These are phyloP conservation scores for Atta texana DNA, from an alignment of 1,140 invertebrate genomes.

Conservation along the genomic window DNA sequence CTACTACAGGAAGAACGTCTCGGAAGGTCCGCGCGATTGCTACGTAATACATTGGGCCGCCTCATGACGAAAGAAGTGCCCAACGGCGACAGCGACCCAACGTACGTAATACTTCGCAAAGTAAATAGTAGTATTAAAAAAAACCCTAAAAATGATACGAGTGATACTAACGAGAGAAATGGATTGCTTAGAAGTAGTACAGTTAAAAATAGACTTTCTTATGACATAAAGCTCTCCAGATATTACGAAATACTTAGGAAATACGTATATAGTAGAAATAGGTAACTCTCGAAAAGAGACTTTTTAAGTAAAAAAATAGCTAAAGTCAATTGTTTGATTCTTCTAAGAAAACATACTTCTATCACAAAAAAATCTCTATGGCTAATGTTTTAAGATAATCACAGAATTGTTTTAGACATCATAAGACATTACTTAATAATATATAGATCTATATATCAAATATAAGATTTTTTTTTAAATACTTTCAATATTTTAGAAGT, in stretches of 20 bases:
- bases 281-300: background rate
- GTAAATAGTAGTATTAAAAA: constrained; percentile 13
- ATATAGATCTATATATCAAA: background rate
- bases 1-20: constrained; percentile 11
- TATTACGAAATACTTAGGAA: background rate
- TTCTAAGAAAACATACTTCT: background rate
- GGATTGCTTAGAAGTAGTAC: background rate
- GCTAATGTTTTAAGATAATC: too few species aligned
- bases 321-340: background rate
- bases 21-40: constrained; percentile 49
- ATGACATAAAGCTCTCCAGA: background rate
- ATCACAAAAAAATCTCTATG: background rate
- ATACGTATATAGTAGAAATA: background rate
- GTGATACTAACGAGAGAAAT: background rate
- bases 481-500: background rate
- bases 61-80: constrained; percentile 20
- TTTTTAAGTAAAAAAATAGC: too few species aligned
- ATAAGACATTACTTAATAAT: too few species aligned
- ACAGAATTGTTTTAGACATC: too few species aligned
- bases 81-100: background rate
- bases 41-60: constrained; percentile 12
- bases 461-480: background rate
- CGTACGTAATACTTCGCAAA: constrained; percentile 7
- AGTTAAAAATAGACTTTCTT: background rate
- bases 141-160: background rate